Base-by-base conservation (phyloP, 2,888 invertebrate species). In the Epinotia brunnichana region DNA sequence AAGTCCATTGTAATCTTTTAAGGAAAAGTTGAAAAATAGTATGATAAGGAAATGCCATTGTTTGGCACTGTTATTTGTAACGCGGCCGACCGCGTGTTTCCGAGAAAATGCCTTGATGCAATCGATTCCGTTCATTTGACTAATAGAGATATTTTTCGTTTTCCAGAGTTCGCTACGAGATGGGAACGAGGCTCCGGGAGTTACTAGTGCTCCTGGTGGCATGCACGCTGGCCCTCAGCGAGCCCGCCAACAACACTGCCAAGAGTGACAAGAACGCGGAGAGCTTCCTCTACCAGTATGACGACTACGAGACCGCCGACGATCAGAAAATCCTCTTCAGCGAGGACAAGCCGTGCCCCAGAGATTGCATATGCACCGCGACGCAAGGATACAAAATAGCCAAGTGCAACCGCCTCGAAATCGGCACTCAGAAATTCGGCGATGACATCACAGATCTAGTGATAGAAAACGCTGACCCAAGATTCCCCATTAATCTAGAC, bases 401-500 rank as follows among this genome's bases (percentile, higher is more conserved):
- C 76, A 95, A 95, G 82, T 96, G 96, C 92, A 95, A 94, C 84
- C 94, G 95, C 83, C 90, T 96, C 81, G 95, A 95, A 86, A 88
- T 94, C 72, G 95, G 95, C 64, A 94, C 94, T 53, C 96, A 96
- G 81, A 94, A 94, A 79, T 96, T 96, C 83, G 94, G 95, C 72
- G 93, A 94, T 66, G 94, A 95, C 76, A 95, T 96, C 76, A 95
- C 95, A 5, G 96, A 95, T 83, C 88, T 96, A 74, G 94, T 95
- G 77, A 95, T 96, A 61, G 94, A 95, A 76, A 95, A 95, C 82
- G 94, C 95, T 39, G 94, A 94, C 61, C 92, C 94, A 2, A 88
- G 89, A 61, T 91, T 90, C 81, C 94, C 95, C 15, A 94, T 95
- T 70, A 89, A 94, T 17, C 87, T 96, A 70, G 94, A 94, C 13